These are phyloP conservation scores for Liposcelis brunnea DNA, from an alignment of 2,888 invertebrate species.

Conservation along the genomic window DNA sequence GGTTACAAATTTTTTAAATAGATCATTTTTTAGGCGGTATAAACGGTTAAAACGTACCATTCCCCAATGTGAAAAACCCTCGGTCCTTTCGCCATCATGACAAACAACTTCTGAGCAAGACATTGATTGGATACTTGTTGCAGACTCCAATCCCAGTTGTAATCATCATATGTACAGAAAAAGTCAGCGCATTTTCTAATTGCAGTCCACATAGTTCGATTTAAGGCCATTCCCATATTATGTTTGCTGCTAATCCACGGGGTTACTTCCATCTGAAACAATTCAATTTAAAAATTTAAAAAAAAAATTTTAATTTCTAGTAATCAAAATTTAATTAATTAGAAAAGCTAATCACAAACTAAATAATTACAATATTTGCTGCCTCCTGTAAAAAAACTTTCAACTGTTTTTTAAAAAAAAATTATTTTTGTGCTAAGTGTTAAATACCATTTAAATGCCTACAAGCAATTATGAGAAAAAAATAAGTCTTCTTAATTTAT, in stretches of 20 bases:
- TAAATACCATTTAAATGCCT: too few species aligned
- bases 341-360: not conserved
- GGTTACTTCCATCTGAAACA: conserved; percentile 65
- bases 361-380: too few species aligned
- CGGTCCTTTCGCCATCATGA: conserved; percentile 82
- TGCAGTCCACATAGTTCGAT: conserved; percentile 69
- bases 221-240: conserved; percentile 98
- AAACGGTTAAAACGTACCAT: conserved; percentile 42
- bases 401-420: too few species aligned
- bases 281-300: not conserved
- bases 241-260: conserved; percentile 96
- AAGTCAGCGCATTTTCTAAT: conserved; percentile 63
- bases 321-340: conserved; percentile 2
- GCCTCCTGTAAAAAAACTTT: too few species aligned
- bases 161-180: conserved; percentile 95
- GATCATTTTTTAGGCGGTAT: not conserved
- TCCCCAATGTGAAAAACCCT: conserved; percentile 97
- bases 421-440: too few species aligned
- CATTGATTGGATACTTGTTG: conserved; percentile 79
- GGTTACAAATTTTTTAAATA: not conserved
- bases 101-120: conserved; percentile 55
- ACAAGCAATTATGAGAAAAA: too few species aligned
- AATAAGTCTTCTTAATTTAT: too few species aligned
- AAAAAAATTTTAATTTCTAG: conserved; percentile 3
- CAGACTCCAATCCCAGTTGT: conserved; percentile 99